Evolutionary conservation across 2,888 invertebrate species (phyloP), one percentile per base, ranked within the genome.

Genomic region (Hedya salicella): DNA sequence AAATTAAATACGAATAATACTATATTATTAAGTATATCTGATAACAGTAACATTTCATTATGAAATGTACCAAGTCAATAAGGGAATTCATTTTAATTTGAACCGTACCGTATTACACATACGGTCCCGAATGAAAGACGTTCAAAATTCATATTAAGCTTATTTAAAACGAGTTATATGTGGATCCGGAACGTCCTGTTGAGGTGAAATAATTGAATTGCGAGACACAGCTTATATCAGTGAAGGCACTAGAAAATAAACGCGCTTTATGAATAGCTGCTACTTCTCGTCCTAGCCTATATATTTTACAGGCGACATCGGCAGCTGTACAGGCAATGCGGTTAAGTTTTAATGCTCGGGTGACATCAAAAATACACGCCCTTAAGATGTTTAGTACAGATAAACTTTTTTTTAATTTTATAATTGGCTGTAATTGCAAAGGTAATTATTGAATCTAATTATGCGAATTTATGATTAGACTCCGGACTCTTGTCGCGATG

Each of bases 131-230:
- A 57, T 30, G n/a, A 21, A 14, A 8, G 2, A n/a, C 6, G 6
- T 13, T 30, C 11, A 5, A n/a, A 8, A 13, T 53, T 25, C 11
- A 14, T 40, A 16, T 44, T 52, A 16, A 9, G 25, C 11, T 40
- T 9, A 25, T 54, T 42, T 16, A 3, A 6, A 54, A 25, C 54
- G 11, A 40, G 14, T 16, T 9, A 66, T 61, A 50, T 46, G 50
- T 59, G 39, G 42, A 62, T 54, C 57, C 46, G 50, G 21, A 71
- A 21, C 73, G 69, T 16, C 72, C 76, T 73, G 71, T 60, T 53
- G 69, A 73, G 71, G 72, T 73, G 65, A 73, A 70, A 70, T 73
- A 73, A 74, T 75, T 73, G 70, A 68, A 66, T 60, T 40, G 48
- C 39, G 56, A 40, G 46, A 40, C 54, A 48, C 11, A 54, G 42